Conservation (phyloP, 1,140 invertebrate genomes). For the Trachymyrmex septentrionalis region DNA sequence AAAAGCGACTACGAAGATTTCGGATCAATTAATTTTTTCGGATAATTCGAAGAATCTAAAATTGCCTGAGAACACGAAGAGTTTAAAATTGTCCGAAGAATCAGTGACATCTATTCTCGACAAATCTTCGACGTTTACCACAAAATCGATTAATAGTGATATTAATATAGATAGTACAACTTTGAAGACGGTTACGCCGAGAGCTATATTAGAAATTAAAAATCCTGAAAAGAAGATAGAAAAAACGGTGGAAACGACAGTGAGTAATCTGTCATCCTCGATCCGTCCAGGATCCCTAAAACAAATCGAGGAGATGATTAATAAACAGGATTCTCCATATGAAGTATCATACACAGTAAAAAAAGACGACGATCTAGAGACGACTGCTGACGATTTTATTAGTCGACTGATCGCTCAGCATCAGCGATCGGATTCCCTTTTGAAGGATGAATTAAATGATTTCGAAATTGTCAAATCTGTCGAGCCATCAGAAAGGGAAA, state of each 20-base stretch:
- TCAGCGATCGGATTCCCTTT: neutral
- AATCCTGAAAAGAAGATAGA: neutral
- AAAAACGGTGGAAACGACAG: neutral
- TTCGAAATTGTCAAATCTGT: constrained; percentile 74
- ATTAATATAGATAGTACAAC: neutral
- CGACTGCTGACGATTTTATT: constrained; percentile 67
- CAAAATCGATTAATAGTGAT: neutral
- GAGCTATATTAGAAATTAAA: neutral
- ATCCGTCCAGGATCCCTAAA: constrained; percentile 30
- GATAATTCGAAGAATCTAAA: neutral
- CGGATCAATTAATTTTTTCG: neutral
- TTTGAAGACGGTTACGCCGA: constrained; percentile 2
- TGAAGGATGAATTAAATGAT: constrained; percentile 37
- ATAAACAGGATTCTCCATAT: constrained; percentile 74
- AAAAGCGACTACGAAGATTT: neutral
- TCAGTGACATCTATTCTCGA: neutral
- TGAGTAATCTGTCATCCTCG: neutral
- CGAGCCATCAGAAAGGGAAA: constrained; percentile 9
- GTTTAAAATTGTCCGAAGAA: neutral
- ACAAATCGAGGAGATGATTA: constrained; percentile 70
- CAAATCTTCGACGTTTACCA: neutral
- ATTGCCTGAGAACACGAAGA: neutral
- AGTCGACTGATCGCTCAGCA: constrained; percentile 71
- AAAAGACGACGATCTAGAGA: constrained; percentile 54
- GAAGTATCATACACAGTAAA: constrained; percentile 74